A percentile compares a stretch with the other conserved stretches of the same genome.
These are phyloP conservation scores for Leptobrachium ailaonicum DNA, from an alignment of 2,113 vertebrate genomes.

Conservation along the genomic window DNA sequence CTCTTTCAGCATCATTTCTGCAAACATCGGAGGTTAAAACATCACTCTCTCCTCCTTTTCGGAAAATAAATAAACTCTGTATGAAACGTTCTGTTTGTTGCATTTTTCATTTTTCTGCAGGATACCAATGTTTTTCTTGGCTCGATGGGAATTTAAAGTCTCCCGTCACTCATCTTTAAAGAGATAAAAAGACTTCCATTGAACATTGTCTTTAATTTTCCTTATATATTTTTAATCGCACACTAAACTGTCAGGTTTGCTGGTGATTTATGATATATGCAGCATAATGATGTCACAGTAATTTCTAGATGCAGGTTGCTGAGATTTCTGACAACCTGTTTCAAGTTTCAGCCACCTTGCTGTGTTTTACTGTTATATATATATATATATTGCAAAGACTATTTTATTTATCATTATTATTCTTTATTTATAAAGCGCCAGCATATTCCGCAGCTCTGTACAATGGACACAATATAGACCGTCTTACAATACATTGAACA, in stretches of 20 bases:
- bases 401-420: too few relatives aligned
- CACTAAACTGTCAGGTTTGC: not conserved
- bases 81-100: constrained; percentile 20
- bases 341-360: too few relatives aligned
- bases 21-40: constrained; percentile 37
- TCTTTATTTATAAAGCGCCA: too few relatives aligned
- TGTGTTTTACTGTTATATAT: too few relatives aligned
- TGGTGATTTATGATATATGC: not conserved
- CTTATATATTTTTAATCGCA: not conserved
- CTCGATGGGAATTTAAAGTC: constrained; percentile 1
- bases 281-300: not conserved
- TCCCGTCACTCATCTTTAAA: not conserved
- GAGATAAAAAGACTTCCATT: not conserved
- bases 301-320: not conserved
- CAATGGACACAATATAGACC: too few relatives aligned
- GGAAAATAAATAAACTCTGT: constrained; percentile 34
- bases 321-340: not conserved
- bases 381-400: too few relatives aligned
- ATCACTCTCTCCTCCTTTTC: constrained; percentile 10
- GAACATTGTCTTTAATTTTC: not conserved
- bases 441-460: too few relatives aligned
- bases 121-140: constrained; percentile 43
- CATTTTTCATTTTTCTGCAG: constrained; percentile 10
- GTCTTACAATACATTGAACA: too few relatives aligned
- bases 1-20: constrained; percentile 24